phyloP scores from a whole-genome alignment of 2,797 vertebrate genomes.

The Chaetodon trifasciatus region DNA sequence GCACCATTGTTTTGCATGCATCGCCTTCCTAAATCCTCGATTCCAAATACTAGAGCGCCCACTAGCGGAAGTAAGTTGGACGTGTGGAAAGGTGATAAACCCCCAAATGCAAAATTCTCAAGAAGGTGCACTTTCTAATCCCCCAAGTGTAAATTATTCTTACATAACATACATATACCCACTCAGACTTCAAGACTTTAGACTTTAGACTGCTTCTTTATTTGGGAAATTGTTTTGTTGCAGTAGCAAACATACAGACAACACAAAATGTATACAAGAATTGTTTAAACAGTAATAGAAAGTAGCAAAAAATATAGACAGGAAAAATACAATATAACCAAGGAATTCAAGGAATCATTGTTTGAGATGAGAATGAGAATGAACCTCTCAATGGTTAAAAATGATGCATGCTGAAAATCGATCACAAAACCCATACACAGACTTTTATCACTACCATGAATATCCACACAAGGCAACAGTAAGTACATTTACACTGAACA shows the following conservation, averaged over 20 bases:
- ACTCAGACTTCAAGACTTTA: neutral
- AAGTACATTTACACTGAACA: neutral
- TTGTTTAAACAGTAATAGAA: too few relatives aligned
- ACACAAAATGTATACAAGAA: too few relatives aligned
- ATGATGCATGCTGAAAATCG: neutral
- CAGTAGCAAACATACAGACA: too few relatives aligned
- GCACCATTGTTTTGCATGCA: slow-evolving; percentile 2
- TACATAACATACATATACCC: neutral
- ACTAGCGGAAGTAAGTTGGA: slow-evolving; percentile 45
- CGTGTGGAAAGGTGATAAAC: neutral
- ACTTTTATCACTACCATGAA: neutral
- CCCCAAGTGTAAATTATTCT: neutral
- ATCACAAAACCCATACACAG: neutral
- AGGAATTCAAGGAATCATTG: neutral
- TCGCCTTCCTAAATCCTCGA: neutral
- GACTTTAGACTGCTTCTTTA: too few relatives aligned
- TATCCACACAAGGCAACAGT: neutral
- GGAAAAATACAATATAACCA: too few relatives aligned
- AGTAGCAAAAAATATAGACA: too few relatives aligned
- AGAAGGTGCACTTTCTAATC: neutral
- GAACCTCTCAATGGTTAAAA: too few relatives aligned
- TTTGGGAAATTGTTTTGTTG: too few relatives aligned
- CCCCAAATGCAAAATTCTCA: neutral
- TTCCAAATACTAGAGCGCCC: slow-evolving; percentile 51
- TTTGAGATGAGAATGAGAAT: too few relatives aligned